These are phyloP conservation scores for Craseonycteris thonglongyai DNA, from an alignment of 2,113 vertebrate genomes.

Conservation along the genomic window DNA sequence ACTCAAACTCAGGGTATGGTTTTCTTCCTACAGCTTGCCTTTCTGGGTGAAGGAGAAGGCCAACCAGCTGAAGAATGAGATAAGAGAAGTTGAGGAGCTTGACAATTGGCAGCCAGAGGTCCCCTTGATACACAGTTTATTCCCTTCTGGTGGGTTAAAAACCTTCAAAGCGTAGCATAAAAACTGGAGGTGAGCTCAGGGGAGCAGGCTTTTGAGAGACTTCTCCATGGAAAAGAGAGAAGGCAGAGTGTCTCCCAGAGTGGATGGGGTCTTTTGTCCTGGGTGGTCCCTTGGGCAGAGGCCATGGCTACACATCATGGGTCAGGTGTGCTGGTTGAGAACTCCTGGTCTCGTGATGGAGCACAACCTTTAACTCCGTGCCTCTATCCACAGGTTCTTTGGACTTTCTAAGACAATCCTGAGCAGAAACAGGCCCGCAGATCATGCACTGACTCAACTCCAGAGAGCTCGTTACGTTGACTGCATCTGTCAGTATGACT, in stretches of 20 bases:
- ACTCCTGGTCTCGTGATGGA: neutral
- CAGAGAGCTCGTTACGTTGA: neutral
- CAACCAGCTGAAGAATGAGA: constrained; percentile 45
- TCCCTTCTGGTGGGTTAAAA: neutral
- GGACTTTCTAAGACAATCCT: constrained; percentile 18
- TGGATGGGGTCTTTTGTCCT: neutral
- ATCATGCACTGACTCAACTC: neutral
- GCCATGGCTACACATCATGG: neutral
- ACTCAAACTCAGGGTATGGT: neutral
- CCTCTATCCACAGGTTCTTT: constrained; percentile 47
- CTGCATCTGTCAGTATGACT: neutral
- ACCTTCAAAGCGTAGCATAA: neutral
- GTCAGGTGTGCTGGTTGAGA: neutral
- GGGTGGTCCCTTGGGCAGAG: neutral
- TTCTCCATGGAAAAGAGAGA: neutral
- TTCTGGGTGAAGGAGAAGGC: constrained; percentile 63
- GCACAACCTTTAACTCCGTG: neutral
- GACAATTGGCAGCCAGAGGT: neutral
- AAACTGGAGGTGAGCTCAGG: neutral
- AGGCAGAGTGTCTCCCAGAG: neutral
- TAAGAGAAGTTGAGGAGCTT: constrained; percentile 65
- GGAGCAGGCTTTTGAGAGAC: constrained; percentile 2
- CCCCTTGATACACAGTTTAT: neutral
- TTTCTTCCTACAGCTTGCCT: constrained; percentile 50
- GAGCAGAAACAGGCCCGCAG: constrained; percentile 15